Percentiles rank a stretch among this genome's conserved stretches.
phyloP scores from a whole-genome alignment of 2,113 vertebrate species.

The Phrynosoma blainvillii region DNA sequence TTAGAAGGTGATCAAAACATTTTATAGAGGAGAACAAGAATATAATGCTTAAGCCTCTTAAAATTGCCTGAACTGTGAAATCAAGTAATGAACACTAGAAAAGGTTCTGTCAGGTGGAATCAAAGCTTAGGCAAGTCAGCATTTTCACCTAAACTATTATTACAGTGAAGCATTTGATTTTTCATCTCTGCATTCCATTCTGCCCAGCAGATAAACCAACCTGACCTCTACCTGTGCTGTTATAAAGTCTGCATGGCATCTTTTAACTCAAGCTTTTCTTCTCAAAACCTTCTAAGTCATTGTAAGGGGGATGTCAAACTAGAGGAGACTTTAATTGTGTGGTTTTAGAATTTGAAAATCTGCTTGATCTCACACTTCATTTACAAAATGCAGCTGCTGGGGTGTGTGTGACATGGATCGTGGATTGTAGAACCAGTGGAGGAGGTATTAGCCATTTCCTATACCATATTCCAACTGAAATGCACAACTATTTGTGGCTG shows the following conservation, averaged over 20 bases:
- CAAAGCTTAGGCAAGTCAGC: conserved; percentile 84
- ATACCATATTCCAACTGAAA: neutral
- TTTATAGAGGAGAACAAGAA: conserved; percentile 73
- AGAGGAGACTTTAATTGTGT: neutral
- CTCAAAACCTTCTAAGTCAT: conserved; percentile 67
- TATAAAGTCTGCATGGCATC: conserved; percentile 65
- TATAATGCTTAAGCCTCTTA: conserved; percentile 77
- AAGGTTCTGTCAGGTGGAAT: conserved; percentile 92
- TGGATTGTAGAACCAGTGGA: neutral
- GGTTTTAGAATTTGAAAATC: neutral
- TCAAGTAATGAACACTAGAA: conserved; percentile 89
- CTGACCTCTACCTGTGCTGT: conserved; percentile 79
- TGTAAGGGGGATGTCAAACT: conserved; percentile 58
- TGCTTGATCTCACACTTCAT: neutral
- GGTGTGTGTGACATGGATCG: neutral
- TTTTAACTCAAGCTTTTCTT: conserved; percentile 68
- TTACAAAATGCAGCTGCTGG: neutral
- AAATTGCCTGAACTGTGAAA: conserved; percentile 84
- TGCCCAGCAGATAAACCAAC: conserved; percentile 81
- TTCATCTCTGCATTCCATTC: conserved; percentile 76
- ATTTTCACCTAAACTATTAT: conserved; percentile 85
- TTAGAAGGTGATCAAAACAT: conserved; percentile 71
- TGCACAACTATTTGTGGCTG: neutral
- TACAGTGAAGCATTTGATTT: conserved; percentile 77
- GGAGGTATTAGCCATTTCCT: neutral